Evolutionary conservation across 2,888 invertebrate genomes (phyloP).

Genomic region (Cheilosia vulpina): DNA sequence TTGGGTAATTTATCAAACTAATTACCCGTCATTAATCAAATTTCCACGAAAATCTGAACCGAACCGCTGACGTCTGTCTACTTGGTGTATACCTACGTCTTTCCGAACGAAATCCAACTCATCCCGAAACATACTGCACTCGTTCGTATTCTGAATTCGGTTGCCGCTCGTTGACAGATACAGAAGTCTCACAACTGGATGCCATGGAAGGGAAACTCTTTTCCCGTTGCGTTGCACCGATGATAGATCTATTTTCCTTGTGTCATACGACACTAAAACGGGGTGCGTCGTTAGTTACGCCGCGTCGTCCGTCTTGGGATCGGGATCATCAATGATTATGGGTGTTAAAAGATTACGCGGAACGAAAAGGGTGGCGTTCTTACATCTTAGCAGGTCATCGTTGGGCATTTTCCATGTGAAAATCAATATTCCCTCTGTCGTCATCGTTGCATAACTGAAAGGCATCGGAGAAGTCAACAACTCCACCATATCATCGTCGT

Average conservation of each 20-base stretch:
- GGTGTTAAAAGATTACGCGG: constrained; percentile 39
- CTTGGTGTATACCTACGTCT: background rate
- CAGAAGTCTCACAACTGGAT: constrained; percentile 25
- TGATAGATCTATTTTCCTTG: constrained; percentile 27
- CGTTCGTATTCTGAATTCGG: background rate
- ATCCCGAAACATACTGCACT: constrained; percentile 25
- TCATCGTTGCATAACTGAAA: constrained; percentile 10
- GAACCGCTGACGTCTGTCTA: constrained; percentile 14
- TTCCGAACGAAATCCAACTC: constrained; percentile 11
- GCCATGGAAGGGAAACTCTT: background rate
- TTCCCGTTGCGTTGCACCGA: constrained; percentile 1
- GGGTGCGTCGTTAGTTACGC: constrained; percentile 48
- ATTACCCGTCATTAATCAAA: constrained; percentile 63
- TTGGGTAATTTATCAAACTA: constrained; percentile 56
- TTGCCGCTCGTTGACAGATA: constrained; percentile 23
- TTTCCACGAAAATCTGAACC: constrained; percentile 46
- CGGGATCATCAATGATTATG: constrained; percentile 29
- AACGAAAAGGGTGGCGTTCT: constrained; percentile 10
- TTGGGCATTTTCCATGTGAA: constrained; percentile 16
- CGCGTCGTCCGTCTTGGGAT: constrained; percentile 23
- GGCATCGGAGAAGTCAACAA: constrained; percentile 13
- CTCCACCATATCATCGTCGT: background rate
- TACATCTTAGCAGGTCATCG: constrained; percentile 45
- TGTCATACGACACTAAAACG: constrained; percentile 38
- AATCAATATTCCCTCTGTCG: constrained; percentile 25